Evolutionary conservation across 1,140 invertebrate genomes (phyloP).

Genomic region (Pseudomyrmex cubaensis): DNA sequence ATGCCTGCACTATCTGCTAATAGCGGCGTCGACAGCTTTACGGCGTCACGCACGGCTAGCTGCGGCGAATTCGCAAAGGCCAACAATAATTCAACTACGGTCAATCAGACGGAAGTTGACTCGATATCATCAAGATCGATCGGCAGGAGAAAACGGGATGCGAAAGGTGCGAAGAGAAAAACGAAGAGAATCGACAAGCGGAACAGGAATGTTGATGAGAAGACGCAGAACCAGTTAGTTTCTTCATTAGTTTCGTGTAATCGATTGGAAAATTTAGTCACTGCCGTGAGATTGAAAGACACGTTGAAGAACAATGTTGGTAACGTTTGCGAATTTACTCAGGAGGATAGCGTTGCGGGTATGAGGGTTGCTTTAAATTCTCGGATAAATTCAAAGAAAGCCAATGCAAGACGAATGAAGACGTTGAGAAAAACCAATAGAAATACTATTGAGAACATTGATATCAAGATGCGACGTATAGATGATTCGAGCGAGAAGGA

Average conservation of each 20-base stretch:
- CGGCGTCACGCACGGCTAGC: conserved; percentile 74
- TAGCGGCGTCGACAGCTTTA: conserved; percentile 75
- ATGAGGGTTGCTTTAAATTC: conserved; percentile 84
- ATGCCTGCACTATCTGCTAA: conserved; percentile 86
- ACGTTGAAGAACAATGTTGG: conserved; percentile 52
- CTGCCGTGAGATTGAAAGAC: conserved; percentile 39
- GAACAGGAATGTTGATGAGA: conserved; percentile 54
- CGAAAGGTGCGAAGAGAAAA: conserved; percentile 28
- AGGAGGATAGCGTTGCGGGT: conserved; percentile 83
- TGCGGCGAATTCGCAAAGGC: conserved; percentile 81
- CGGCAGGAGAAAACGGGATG: conserved; percentile 48
- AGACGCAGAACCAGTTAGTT: conserved; percentile 45
- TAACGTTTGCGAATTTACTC: conserved; percentile 81
- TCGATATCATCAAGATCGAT: conserved; percentile 8
- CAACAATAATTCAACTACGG: conserved; percentile 63
- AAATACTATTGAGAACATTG: conserved; percentile 60
- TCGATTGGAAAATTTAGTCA: conserved; percentile 19
- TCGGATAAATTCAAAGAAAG: conserved; percentile 77
- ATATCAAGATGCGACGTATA: conserved; percentile 54
- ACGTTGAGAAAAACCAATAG: conserved; percentile 45
- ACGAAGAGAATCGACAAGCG: conserved; percentile 52
- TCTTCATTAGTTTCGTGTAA: conserved; percentile 62
- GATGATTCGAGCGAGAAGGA: conserved; percentile 52
- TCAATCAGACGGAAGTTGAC: conserved; percentile 29
- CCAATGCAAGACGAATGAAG: conserved; percentile 61